Evolutionary conservation across 2,113 vertebrate genomes (phyloP).

Genomic region (Ranitomeya variabilis): DNA sequence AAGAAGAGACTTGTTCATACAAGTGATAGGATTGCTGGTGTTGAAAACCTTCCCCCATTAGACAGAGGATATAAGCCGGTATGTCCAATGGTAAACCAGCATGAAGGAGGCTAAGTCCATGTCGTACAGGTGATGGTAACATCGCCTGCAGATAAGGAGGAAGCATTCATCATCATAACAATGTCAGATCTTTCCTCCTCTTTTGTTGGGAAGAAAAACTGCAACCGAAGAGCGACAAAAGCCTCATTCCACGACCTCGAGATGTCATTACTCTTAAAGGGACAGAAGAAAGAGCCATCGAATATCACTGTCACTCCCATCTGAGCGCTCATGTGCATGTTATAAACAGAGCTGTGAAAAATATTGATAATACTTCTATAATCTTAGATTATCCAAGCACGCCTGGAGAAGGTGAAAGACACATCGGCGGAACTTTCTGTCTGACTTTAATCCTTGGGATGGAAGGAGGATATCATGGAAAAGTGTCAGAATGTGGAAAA

Average conservation of each 20-base stretch:
- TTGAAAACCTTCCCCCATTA: constrained; percentile 20
- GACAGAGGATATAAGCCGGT: background rate
- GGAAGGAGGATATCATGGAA: background rate
- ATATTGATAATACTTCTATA: background rate
- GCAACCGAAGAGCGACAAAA: background rate
- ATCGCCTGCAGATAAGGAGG: constrained; percentile 31
- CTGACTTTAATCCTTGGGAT: background rate
- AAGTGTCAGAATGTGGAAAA: background rate
- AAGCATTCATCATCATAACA: constrained; percentile 37
- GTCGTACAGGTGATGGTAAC: background rate
- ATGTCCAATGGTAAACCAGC: constrained; percentile 22
- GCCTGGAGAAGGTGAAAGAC: background rate
- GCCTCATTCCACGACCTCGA: background rate
- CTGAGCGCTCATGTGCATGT: background rate
- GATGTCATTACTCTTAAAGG: constrained; percentile 18
- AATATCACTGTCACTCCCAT: constrained; percentile 7
- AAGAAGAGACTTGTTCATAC: constrained; percentile 31
- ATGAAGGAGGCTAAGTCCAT: background rate
- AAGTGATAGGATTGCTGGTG: constrained; percentile 6
- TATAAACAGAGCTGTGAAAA: background rate
- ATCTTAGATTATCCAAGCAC: constrained; percentile 20
- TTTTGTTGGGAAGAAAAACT: constrained; percentile 10
- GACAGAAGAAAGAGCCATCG: background rate
- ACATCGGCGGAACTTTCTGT: background rate
- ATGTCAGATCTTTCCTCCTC: constrained; percentile 15